Conservation (phyloP, 1,140 invertebrate genomes). For the Achatina immaculata region DNA sequence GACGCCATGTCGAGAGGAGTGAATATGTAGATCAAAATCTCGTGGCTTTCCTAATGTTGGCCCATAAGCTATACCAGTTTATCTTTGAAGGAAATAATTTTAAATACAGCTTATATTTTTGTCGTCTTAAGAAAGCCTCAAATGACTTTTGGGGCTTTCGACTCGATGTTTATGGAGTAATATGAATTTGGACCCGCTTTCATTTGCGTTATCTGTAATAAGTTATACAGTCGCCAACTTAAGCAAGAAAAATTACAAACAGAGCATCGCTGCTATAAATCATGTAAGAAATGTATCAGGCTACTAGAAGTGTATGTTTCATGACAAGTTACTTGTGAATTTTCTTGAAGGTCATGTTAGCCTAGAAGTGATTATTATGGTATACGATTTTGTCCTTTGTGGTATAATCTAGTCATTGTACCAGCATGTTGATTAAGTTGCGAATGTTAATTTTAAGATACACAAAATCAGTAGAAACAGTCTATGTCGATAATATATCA, state of each 20-base stretch:
- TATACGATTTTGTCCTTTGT: no score
- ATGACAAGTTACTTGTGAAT: not conserved
- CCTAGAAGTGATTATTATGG: no score
- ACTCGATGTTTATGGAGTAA: conserved; percentile 83
- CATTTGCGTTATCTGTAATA: conserved; percentile 97
- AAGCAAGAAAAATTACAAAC: conserved; percentile 94
- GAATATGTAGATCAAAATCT: conserved; percentile 52
- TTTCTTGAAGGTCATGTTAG: no score
- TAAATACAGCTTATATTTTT: conserved; percentile 52
- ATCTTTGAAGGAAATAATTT: conserved; percentile 42
- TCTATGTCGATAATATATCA: no score
- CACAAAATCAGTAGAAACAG: no score
- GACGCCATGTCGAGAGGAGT: conserved; percentile 65
- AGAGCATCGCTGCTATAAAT: conserved; percentile 84
- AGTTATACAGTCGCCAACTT: conserved; percentile 95
- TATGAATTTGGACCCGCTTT: conserved; percentile 98
- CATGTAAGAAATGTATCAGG: conserved; percentile 76
- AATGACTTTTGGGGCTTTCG: conserved; percentile 73
- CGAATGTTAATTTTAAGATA: no score
- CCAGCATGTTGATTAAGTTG: no score
- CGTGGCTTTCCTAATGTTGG: conserved; percentile 59
- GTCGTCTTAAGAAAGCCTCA: conserved; percentile 70
- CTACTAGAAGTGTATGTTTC: not conserved
- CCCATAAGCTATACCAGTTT: conserved; percentile 46
- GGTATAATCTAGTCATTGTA: no score